Conservation (phyloP, 2,113 vertebrate species). For the Malaclemys terrapin region DNA sequence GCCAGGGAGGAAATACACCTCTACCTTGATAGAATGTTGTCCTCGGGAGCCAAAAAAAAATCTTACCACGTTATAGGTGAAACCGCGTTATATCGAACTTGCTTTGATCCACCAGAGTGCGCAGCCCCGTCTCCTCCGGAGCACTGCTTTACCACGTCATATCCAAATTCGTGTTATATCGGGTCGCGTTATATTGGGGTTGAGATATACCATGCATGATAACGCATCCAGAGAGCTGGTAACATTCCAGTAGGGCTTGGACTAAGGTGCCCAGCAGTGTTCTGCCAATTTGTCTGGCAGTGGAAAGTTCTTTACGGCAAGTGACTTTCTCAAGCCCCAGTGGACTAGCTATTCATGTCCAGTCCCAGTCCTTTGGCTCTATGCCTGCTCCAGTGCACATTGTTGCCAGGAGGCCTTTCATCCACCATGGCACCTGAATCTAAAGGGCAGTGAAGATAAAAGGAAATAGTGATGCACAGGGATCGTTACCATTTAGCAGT, state of each 20-base stretch:
- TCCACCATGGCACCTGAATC: background rate
- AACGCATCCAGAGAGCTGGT: background rate
- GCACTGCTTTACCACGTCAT: too few species aligned
- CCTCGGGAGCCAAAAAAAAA: too few species aligned
- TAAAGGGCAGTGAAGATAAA: background rate
- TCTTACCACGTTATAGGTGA: too few species aligned
- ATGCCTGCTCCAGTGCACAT: background rate
- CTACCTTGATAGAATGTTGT: too few species aligned
- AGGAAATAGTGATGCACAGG: background rate
- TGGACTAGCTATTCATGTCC: background rate
- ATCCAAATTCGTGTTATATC: too few species aligned
- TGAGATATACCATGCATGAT: too few species aligned
- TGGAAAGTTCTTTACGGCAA: background rate
- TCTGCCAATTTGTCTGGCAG: background rate
- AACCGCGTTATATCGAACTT: too few species aligned
- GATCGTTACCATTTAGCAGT: background rate
- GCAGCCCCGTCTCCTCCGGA: too few species aligned
- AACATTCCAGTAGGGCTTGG: background rate
- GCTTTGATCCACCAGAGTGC: too few species aligned
- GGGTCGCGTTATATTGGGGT: too few species aligned
- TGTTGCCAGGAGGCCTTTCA: background rate
- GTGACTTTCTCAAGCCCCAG: background rate
- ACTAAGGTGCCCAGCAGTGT: background rate
- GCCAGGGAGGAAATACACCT: background rate
- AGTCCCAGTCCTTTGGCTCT: background rate